Evolutionary conservation across 2,797 vertebrate species (phyloP).

Genomic region (Neopelma chrysocephalum): DNA sequence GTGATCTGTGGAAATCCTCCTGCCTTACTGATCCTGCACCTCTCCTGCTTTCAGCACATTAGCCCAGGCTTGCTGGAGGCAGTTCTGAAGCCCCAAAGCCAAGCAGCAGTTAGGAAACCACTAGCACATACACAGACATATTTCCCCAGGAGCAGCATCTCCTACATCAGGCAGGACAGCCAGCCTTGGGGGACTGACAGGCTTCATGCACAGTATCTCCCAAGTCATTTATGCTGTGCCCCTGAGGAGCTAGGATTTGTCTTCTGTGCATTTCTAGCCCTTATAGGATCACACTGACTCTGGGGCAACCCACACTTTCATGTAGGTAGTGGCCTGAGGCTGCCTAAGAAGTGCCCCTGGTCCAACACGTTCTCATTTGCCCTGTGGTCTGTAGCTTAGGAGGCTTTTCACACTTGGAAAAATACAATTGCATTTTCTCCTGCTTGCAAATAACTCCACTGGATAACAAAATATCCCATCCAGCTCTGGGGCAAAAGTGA

Average conservation of each 20-base stretch:
- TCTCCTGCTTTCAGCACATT: neutral
- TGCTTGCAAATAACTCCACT: neutral
- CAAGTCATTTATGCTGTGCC: neutral
- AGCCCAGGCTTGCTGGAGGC: neutral
- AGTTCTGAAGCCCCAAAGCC: neutral
- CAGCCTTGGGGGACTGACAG: neutral
- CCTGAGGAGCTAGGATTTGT: neutral
- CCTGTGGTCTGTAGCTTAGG: neutral
- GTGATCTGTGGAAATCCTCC: neutral
- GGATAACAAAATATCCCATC: neutral
- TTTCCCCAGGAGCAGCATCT: neutral
- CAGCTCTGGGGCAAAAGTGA: neutral
- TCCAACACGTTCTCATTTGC: rapidly evolving
- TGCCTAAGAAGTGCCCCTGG: neutral
- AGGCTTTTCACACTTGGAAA: neutral
- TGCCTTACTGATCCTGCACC: neutral
- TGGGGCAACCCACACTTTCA: neutral
- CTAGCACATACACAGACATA: neutral
- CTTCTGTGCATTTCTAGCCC: neutral
- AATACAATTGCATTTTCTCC: neutral
- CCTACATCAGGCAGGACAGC: neutral
- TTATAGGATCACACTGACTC: neutral
- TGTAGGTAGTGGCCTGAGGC: neutral
- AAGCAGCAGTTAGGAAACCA: slow-evolving; percentile 12
- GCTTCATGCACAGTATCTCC: neutral